Evolutionary conservation across 2,113 vertebrate genomes (phyloP).

Genomic region (Petromus typicus): DNA sequence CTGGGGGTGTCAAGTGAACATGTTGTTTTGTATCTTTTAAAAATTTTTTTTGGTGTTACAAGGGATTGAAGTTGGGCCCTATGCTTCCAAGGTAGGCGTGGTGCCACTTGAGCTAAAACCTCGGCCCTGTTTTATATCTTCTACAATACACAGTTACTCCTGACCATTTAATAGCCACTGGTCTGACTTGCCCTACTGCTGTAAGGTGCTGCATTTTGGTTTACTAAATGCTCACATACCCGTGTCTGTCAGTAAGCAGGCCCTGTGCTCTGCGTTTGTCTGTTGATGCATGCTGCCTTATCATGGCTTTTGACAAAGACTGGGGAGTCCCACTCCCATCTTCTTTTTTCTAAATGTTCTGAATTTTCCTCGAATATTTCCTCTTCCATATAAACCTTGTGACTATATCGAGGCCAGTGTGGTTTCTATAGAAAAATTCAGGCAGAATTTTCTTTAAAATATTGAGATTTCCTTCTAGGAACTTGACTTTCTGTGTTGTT

Average conservation of each 20-base stretch:
- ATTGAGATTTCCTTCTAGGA: neutral
- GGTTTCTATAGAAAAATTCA: slow-evolving; percentile 31
- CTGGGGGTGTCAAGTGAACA: neutral
- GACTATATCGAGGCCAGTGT: neutral
- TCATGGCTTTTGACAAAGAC: neutral
- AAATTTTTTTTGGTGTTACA: too few relatives aligned
- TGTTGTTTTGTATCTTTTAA: slow-evolving; percentile 27
- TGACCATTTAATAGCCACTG: neutral
- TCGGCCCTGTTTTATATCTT: slow-evolving; percentile 10
- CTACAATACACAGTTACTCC: neutral
- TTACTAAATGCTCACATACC: slow-evolving; percentile 16
- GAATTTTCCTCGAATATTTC: slow-evolving; percentile 6
- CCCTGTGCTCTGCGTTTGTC: slow-evolving; percentile 2
- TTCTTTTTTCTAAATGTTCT: neutral
- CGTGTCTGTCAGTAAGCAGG: slow-evolving; percentile 8
- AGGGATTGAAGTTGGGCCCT: too few relatives aligned
- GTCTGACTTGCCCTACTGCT: neutral
- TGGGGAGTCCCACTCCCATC: neutral
- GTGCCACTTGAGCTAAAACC: too few relatives aligned
- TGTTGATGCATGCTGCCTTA: neutral
- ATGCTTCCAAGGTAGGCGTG: too few relatives aligned
- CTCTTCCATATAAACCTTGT: neutral
- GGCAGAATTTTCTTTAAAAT: slow-evolving; percentile 1
- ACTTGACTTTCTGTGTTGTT: neutral
- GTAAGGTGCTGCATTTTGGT: neutral